Conservation (phyloP, 2,797 vertebrate genomes). For the Poeciliopsis presidionis region DNA sequence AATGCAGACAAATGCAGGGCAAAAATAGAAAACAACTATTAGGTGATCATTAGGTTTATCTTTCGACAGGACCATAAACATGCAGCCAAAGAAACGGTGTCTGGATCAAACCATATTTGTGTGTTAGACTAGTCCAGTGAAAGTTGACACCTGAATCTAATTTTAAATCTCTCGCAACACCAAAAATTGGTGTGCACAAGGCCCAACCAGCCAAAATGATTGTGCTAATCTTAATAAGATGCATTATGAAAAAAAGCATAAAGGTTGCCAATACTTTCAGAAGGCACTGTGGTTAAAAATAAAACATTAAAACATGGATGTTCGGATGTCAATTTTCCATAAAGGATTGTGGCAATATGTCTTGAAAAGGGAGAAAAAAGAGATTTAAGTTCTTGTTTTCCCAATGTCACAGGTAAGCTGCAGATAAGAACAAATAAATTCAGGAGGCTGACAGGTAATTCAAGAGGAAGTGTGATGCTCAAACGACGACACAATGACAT, state of each 20-base stretch:
- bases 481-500: conserved; percentile 66
- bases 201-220: background rate
- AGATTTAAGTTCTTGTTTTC: conserved; percentile 73
- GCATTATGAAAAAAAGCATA: background rate
- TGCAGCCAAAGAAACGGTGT: background rate
- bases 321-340: conserved; percentile 48
- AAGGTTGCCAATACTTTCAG: background rate
- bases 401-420: conserved; percentile 76
- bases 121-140: background rate
- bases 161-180: background rate
- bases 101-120: background rate
- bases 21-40: background rate
- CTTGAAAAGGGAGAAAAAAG: conserved; percentile 48
- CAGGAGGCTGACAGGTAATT: conserved; percentile 78
- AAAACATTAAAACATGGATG: conserved; percentile 5
- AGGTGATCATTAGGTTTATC: background rate
- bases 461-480: conserved; percentile 68
- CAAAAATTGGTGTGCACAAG: background rate
- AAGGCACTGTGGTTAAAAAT: background rate
- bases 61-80: background rate
- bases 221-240: background rate
- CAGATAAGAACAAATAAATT: conserved; percentile 82
- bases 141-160: background rate
- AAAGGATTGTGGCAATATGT: conserved; percentile 51
- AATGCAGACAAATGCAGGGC: background rate